These are phyloP conservation scores for Chaetophractus vellerosus DNA, from an alignment of 2,797 vertebrate species.

Conservation along the genomic window DNA sequence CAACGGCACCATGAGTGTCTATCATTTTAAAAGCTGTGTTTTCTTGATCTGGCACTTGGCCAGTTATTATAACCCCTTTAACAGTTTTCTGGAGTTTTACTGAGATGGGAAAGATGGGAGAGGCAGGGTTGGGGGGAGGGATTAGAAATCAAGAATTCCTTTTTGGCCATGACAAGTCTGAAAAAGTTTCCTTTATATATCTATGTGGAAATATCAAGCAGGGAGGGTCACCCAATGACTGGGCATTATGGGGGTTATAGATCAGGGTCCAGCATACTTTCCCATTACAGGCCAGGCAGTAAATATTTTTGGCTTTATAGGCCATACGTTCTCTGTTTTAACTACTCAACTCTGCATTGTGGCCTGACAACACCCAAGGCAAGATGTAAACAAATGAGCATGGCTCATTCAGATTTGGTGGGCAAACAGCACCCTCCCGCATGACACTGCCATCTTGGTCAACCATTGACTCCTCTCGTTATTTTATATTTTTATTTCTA, in stretches of 20 bases:
- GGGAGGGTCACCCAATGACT: background rate
- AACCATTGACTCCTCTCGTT: background rate
- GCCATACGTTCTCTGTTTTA: background rate
- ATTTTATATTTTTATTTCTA: background rate
- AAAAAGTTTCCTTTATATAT: background rate
- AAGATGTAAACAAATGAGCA: background rate
- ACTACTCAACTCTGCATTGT: background rate
- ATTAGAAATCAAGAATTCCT: background rate
- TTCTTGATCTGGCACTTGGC: too few species aligned
- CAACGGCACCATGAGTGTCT: too few species aligned
- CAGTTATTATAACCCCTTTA: too few species aligned
- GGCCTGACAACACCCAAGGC: background rate
- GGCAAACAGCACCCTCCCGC: too few species aligned
- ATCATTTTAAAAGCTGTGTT: too few species aligned
- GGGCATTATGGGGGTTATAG: background rate
- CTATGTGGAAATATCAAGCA: background rate
- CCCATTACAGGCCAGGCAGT: background rate
- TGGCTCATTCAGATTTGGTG: too few species aligned
- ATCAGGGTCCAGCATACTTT: background rate
- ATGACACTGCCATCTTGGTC: too few species aligned
- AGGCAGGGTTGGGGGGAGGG: background rate
- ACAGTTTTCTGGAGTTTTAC: too few species aligned
- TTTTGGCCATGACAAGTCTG: background rate
- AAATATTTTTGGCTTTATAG: conserved; percentile 32
- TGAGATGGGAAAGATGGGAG: background rate